Evolutionary conservation across 2,797 vertebrate genomes (phyloP).

Genomic region (Melanotaenia nigrans): DNA sequence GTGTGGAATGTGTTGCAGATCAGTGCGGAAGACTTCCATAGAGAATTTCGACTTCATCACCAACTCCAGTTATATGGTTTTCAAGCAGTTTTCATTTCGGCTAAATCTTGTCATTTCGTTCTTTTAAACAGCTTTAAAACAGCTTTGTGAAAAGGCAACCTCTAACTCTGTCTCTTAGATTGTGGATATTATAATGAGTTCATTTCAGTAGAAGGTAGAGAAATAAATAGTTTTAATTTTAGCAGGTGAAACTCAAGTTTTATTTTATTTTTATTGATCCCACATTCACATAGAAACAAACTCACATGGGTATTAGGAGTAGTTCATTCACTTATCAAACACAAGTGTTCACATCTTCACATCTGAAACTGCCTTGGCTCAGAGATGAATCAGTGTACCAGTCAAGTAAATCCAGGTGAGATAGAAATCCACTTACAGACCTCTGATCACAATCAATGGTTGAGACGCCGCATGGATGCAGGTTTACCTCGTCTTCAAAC

Average conservation of each 20-base stretch:
- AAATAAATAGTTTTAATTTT: not conserved
- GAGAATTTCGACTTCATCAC: not conserved
- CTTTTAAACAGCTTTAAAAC: not conserved
- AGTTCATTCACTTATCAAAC: constrained; percentile 33
- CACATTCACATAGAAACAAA: constrained; percentile 5
- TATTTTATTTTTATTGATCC: constrained; percentile 12
- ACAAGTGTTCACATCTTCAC: constrained; percentile 24
- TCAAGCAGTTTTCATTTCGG: not conserved
- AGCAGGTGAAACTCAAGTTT: not conserved
- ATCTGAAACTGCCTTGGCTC: constrained; percentile 37
- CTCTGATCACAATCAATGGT: constrained; percentile 71
- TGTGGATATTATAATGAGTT: not conserved
- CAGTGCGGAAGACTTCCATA: not conserved
- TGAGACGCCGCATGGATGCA: constrained; percentile 49
- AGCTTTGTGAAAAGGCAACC: not conserved
- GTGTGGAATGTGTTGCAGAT: not conserved
- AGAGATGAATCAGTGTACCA: constrained; percentile 71
- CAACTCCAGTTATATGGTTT: no score
- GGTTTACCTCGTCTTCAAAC: constrained; percentile 65
- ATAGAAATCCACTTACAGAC: constrained; percentile 73
- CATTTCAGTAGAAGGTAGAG: not conserved
- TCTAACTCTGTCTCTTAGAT: not conserved
- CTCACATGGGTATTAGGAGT: not conserved
- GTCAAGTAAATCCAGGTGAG: constrained; percentile 73
- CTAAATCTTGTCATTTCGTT: not conserved